Evolutionary conservation across 64 coral and sea anemone species (phyloP).

Genomic region (Pocillopora verrucosa): DNA sequence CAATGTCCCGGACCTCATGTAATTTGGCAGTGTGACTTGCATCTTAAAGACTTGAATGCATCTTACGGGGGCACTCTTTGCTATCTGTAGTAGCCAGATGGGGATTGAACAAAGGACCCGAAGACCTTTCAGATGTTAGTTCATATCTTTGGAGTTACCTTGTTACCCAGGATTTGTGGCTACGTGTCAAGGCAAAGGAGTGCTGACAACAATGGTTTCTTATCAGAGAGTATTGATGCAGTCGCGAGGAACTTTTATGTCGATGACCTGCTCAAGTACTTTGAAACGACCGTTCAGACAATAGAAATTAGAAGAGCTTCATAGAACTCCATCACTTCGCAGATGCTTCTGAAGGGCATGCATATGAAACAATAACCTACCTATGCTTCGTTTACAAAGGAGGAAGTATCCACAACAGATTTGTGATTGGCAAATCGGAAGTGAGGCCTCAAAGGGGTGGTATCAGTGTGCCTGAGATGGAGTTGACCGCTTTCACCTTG

Average conservation of each 20-base stretch:
- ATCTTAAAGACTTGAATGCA: too few relatives aligned
- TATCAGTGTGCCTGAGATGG: conserved; percentile 68
- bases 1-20: conserved; percentile 57
- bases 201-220: conserved; percentile 45
- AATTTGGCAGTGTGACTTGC: conserved; percentile 64
- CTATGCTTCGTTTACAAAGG: conserved; percentile 48
- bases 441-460: conserved; percentile 46
- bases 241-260: conserved; percentile 44
- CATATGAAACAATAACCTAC: conserved; percentile 53
- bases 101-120: conserved; percentile 30
- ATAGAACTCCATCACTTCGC: conserved; percentile 63
- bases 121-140: conserved; percentile 60
- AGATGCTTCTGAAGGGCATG: conserved; percentile 67
- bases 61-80: conserved; percentile 51
- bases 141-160: conserved; percentile 60
- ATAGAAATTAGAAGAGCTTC: conserved; percentile 36
- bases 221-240: conserved; percentile 30
- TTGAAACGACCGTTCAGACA: conserved; percentile 38
- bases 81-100: conserved; percentile 61
- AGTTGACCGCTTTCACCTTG: conserved; percentile 64
- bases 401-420: conserved; percentile 11
- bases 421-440: conserved; percentile 54
- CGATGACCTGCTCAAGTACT: conserved; percentile 57
- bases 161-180: conserved; percentile 52
- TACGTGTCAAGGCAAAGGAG: conserved; percentile 59